These are phyloP conservation scores for Daptonema setosum DNA, from an alignment of 2,888 invertebrate species.

Conservation along the genomic window DNA sequence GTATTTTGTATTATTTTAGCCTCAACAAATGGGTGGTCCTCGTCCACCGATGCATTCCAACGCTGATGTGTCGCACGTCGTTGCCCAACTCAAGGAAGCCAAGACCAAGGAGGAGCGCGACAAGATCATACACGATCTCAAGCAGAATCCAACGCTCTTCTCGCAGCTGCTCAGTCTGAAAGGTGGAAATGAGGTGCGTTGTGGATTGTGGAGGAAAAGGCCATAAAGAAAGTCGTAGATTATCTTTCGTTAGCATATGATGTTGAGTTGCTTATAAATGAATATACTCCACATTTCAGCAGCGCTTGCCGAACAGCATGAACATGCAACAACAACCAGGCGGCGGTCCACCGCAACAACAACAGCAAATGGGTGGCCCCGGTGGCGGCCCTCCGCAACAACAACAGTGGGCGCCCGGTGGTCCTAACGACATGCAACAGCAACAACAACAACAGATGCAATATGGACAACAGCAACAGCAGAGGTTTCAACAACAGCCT, in stretches of 20 bases:
- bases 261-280: too few species aligned
- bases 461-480: slow-evolving; percentile 18
- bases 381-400: slow-evolving; percentile 8
- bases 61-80: slow-evolving; percentile 22
- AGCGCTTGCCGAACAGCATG: too few species aligned
- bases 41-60: too few species aligned
- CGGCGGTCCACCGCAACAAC: slow-evolving; percentile 15
- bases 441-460: slow-evolving; percentile 26
- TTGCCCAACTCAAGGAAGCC: slow-evolving; percentile 16
- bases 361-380: slow-evolving; percentile 10
- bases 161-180: too few species aligned
- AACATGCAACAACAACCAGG: too few species aligned
- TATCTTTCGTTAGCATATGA: too few species aligned
- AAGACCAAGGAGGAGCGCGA: slow-evolving; percentile 20
- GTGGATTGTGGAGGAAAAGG: too few species aligned
- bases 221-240: too few species aligned
- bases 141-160: slow-evolving; percentile 16
- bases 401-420: slow-evolving; percentile 7
- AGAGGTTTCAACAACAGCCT: background rate
- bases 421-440: slow-evolving; percentile 13
- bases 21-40: too few species aligned
- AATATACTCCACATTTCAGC: too few species aligned
- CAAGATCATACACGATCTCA: slow-evolving; percentile 11
- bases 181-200: too few species aligned
- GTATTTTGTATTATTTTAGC: too few species aligned